Percentiles rank a stretch among this genome's conserved stretches.
These are phyloP conservation scores for Caprella mutica DNA, from an alignment of 2,888 invertebrate species.

Conservation along the genomic window DNA sequence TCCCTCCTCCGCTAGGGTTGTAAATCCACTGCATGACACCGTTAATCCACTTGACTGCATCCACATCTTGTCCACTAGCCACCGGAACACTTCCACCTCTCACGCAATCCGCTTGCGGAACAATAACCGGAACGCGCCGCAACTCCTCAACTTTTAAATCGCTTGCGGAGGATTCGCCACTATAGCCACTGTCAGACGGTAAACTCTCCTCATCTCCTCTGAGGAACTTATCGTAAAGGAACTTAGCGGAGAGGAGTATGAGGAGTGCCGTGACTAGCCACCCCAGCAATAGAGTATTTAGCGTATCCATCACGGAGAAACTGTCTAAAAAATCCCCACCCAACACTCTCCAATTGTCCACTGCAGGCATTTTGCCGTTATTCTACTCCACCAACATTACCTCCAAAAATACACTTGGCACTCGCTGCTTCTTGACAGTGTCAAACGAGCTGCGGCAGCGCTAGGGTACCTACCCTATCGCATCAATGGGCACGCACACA, in stretches of 20 bases:
- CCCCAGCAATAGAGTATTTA: constrained; percentile 28
- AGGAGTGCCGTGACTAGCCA: constrained; percentile 29
- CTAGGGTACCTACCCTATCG: no score
- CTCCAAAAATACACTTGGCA: constrained; percentile 32
- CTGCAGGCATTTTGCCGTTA: constrained; percentile 16
- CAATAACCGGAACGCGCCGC: constrained; percentile 23
- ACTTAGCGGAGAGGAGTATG: constrained; percentile 18
- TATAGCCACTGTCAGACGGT: not conserved
- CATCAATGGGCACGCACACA: no score
- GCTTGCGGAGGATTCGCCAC: not conserved
- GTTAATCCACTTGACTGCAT: constrained; percentile 27
- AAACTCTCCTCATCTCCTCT: constrained; percentile 4
- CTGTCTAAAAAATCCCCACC: not conserved
- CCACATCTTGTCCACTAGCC: constrained; percentile 27
- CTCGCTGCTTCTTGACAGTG: no score
- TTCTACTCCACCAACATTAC: constrained; percentile 23
- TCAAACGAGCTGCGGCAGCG: no score
- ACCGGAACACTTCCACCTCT: constrained; percentile 15
- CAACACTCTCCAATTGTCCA: constrained; percentile 14
- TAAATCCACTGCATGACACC: constrained; percentile 27
- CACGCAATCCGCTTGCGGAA: constrained; percentile 11
- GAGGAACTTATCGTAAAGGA: constrained; percentile 27
- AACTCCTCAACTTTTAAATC: not conserved
- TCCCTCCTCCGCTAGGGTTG: constrained; percentile 18
- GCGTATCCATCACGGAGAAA: constrained; percentile 26